phyloP scores from a whole-genome alignment of 2,113 vertebrate species.

The Eolophus roseicapilla region DNA sequence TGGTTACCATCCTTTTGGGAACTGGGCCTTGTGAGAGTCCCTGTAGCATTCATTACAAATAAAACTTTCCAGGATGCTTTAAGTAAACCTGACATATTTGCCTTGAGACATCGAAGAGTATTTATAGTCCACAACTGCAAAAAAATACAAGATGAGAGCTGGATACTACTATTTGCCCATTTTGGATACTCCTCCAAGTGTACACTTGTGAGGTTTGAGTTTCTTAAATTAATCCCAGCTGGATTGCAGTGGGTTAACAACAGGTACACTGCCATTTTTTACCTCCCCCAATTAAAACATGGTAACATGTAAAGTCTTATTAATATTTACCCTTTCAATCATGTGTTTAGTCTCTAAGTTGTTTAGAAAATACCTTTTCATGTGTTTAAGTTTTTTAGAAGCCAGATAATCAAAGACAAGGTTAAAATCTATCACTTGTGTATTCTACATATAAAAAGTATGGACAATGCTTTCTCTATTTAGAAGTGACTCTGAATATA shows the following conservation, averaged over 20 bases:
- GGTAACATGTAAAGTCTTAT: neutral
- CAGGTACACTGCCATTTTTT: neutral
- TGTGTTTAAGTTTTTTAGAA: neutral
- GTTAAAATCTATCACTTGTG: neutral
- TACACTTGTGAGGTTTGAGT: fast-evolving
- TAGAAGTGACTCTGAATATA: neutral
- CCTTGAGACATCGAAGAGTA: neutral
- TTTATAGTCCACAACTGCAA: neutral
- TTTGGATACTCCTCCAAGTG: neutral
- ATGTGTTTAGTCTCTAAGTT: neutral
- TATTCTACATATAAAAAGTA: neutral
- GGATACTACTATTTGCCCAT: neutral
- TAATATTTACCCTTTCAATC: neutral
- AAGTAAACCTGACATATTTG: neutral
- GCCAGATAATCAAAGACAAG: neutral
- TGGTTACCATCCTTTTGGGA: neutral
- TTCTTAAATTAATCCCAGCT: neutral
- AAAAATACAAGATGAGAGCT: neutral
- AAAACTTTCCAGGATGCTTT: neutral
- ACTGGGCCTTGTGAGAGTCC: neutral
- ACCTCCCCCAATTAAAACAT: neutral
- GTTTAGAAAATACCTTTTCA: neutral
- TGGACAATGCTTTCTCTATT: neutral
- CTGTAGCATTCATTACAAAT: neutral
- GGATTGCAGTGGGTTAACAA: neutral